Conservation (phyloP, 1,140 invertebrate genomes). For the Diorhabda elongata region DNA sequence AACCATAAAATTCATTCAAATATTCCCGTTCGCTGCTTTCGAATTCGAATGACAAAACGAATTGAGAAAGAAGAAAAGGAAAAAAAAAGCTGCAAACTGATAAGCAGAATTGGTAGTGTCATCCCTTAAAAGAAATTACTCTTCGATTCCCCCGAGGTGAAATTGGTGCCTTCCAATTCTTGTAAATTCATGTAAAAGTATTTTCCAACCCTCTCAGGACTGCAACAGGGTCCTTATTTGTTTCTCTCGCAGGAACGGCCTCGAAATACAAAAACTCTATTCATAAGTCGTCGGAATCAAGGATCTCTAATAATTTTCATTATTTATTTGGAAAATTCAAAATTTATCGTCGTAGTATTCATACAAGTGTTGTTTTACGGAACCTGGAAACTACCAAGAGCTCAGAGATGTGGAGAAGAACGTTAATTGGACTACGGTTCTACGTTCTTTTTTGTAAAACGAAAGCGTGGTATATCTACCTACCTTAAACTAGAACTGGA, state of each 20-base stretch:
- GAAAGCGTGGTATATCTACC: too few relatives aligned
- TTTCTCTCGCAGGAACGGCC: slow-evolving; percentile 5
- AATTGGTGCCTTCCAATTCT: slow-evolving; percentile 24
- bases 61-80: slow-evolving; percentile 14
- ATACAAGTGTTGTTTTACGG: too few relatives aligned
- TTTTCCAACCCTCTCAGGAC: slow-evolving; percentile 17
- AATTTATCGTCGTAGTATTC: too few relatives aligned
- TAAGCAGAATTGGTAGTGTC: slow-evolving; percentile 23
- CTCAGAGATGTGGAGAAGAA: too few relatives aligned
- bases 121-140: slow-evolving; percentile 21
- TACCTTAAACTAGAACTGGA: too few relatives aligned
- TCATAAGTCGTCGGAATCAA: too few relatives aligned
- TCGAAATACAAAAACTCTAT: background rate
- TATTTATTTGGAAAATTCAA: too few relatives aligned
- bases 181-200: slow-evolving; percentile 20
- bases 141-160: slow-evolving; percentile 22
- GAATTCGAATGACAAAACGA: slow-evolving; percentile 10
- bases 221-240: slow-evolving; percentile 17
- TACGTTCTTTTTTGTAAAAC: too few relatives aligned
- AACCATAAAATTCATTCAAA: slow-evolving; percentile 3
- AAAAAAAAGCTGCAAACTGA: slow-evolving; percentile 17
- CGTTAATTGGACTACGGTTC: too few relatives aligned
- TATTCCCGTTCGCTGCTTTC: background rate
- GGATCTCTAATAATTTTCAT: too few relatives aligned
- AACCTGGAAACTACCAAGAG: too few relatives aligned